Evolutionary conservation across 2,113 vertebrate genomes (phyloP).

Genomic region (Tympanuchus pallidicinctus): DNA sequence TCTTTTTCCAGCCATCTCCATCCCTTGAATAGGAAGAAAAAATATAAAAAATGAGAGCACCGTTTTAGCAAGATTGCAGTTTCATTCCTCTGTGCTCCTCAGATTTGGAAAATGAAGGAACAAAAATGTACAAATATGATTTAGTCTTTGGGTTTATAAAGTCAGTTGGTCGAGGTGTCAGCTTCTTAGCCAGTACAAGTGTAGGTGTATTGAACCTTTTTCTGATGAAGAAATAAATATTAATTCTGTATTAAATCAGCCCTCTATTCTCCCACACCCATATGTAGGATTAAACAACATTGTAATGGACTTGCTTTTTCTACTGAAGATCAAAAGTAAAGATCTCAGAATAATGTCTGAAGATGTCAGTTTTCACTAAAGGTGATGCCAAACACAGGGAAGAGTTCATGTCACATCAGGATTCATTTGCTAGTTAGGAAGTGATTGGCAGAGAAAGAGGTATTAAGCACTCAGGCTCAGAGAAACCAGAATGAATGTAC

Average conservation of each 20-base stretch:
- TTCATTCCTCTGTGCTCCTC: neutral
- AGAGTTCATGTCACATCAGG: conserved; percentile 43
- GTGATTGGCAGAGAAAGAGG: conserved; percentile 75
- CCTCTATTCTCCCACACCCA: neutral
- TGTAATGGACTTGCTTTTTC: neutral
- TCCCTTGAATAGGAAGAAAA: neutral
- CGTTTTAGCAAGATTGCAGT: neutral
- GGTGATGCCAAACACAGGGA: conserved; percentile 2
- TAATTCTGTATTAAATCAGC: neutral
- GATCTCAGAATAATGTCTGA: conserved; percentile 18
- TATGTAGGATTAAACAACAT: neutral
- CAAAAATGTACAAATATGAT: neutral
- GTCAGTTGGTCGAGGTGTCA: neutral
- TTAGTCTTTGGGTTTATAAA: neutral
- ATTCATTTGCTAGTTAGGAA: conserved; percentile 59
- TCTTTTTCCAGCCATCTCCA: neutral
- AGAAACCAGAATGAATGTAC: conserved; percentile 57
- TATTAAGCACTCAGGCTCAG: conserved; percentile 68
- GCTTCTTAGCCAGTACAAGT: neutral
- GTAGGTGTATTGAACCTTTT: neutral
- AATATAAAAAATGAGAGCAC: neutral
- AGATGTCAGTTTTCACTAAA: conserved; percentile 60
- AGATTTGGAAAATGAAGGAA: neutral
- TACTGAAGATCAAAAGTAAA: neutral
- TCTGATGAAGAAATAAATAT: neutral